These are phyloP conservation scores for Notarius quadriscutis DNA, from an alignment of 2,113 vertebrate genomes.

Conservation along the genomic window DNA sequence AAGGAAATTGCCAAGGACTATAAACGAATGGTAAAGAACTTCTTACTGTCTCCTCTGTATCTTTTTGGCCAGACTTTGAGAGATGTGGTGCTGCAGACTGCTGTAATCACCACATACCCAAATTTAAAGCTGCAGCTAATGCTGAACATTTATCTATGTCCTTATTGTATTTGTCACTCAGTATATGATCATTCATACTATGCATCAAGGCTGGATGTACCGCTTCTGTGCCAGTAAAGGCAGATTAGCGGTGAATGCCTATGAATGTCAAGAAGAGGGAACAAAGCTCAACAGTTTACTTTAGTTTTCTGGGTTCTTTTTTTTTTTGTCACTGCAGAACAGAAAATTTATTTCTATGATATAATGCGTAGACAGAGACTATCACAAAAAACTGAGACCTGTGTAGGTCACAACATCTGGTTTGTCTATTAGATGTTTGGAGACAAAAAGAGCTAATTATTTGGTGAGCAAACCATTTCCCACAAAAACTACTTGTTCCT, in stretches of 20 bases:
- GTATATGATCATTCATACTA: conserved; percentile 58
- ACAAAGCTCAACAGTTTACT: conserved; percentile 36
- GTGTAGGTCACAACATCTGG: conserved; percentile 13
- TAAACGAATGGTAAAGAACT: not conserved
- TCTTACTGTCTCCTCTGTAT: not conserved
- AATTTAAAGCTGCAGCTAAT: conserved; percentile 27
- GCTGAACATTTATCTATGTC: conserved; percentile 23
- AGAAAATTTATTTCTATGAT: conserved; percentile 9
- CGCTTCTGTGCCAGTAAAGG: conserved; percentile 30
- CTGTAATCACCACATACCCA: conserved; percentile 6
- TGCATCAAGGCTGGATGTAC: conserved; percentile 64
- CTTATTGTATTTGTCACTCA: conserved; percentile 37
- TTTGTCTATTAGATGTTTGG: conserved; percentile 11
- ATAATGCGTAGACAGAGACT: conserved; percentile 27
- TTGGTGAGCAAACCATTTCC: conserved; percentile 12
- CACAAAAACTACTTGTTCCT: conserved; percentile 41
- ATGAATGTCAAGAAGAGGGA: conserved; percentile 62
- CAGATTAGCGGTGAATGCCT: conserved; percentile 66
- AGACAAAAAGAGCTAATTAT: conserved; percentile 19
- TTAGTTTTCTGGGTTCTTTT: not conserved
- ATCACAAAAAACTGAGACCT: conserved; percentile 1
- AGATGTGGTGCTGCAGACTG: conserved; percentile 16
- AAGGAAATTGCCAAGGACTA: conserved; percentile 22
- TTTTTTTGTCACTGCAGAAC: conserved; percentile 26
- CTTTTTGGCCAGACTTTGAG: conserved; percentile 10